Evolutionary conservation across 2,113 vertebrate species (phyloP), one percentile per base, ranked within the genome.

Genomic region (Bos taurus): DNA sequence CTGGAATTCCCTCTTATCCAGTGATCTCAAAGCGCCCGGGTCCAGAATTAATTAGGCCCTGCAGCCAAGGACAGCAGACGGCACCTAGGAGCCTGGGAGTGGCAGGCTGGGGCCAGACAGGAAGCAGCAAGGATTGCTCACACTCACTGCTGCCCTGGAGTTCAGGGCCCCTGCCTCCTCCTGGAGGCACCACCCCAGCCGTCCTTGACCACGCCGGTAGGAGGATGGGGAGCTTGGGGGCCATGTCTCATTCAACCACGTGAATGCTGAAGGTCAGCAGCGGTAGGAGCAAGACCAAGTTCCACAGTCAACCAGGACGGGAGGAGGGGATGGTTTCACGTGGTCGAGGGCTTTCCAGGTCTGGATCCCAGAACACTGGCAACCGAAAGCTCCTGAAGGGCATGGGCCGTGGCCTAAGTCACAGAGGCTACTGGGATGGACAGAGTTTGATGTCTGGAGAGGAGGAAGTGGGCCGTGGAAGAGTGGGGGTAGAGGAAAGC

Each of bases 1-100:
- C 88, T 71, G 96, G 96, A 90, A 94, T 77, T 59, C 64, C 80
- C 62, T 82, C 84, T 74, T 83, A 90, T 80, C 94, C 90, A 17
- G 94, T 9, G 8, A 96, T 97, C 98, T 97, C 90, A 17, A 67
- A 90, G 92, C 36, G 2, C 85, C 2, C 2, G 57, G 91, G 36
- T 46, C 87, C 62, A 33, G 74, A 90, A 85, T 92, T 88, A 48
- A 95, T 88, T 4, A 85, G 71, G 62, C 92, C 86, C 94, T 52
- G 80, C 88, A 81, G 86, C 90, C n/a, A 19, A 64, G 87, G 71
- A 40, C 88, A 28, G 7, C 40, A 50, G 82, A 13, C 25, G 10
- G 26, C 46, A 12, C 46, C 88, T 33, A 7, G 87, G 60, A 87
- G 83, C n/a, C 2, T 67, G 0, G 28, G 89, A 56, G 21, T 48